These are phyloP conservation scores for Idris sp. DNA, from an alignment of 1,140 invertebrate species.

Conservation along the genomic window DNA sequence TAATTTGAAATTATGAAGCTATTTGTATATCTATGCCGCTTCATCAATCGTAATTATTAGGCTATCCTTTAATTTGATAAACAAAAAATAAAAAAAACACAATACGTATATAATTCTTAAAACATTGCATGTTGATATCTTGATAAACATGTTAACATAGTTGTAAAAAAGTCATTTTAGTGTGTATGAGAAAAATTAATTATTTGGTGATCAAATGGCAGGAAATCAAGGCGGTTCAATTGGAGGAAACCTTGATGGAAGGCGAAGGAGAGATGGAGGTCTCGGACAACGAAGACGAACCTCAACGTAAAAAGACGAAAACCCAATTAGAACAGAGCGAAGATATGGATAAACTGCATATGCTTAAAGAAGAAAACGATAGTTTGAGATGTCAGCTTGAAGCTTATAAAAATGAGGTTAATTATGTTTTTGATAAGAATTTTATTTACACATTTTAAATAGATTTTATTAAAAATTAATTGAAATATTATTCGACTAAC, in stretches of 20 bases:
- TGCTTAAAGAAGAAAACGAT: conserved; percentile 90
- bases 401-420: conserved; percentile 94
- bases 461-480: no score
- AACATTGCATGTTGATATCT: conserved; percentile 39
- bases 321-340: conserved; percentile 69
- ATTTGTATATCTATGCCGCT: conserved; percentile 15
- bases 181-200: no score
- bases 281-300: conserved; percentile 85
- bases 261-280: conserved; percentile 90
- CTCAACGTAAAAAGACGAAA: conserved; percentile 77
- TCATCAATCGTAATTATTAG: conserved; percentile 16
- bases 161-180: no score
- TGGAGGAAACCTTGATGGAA: conserved; percentile 85
- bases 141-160: neutral
- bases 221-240: conserved; percentile 88
- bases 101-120: conserved; percentile 26
- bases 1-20: conserved; percentile 17
- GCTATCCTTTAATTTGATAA: conserved; percentile 14
- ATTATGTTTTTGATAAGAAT: neutral
- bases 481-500: neutral
- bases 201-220: conserved; percentile 69
- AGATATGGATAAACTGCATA: conserved; percentile 70
- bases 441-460: no score
- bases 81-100: no score
- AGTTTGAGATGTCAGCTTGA: conserved; percentile 94